phyloP scores from a whole-genome alignment of 2,113 vertebrate genomes.

The Takifugu bimaculatus region DNA sequence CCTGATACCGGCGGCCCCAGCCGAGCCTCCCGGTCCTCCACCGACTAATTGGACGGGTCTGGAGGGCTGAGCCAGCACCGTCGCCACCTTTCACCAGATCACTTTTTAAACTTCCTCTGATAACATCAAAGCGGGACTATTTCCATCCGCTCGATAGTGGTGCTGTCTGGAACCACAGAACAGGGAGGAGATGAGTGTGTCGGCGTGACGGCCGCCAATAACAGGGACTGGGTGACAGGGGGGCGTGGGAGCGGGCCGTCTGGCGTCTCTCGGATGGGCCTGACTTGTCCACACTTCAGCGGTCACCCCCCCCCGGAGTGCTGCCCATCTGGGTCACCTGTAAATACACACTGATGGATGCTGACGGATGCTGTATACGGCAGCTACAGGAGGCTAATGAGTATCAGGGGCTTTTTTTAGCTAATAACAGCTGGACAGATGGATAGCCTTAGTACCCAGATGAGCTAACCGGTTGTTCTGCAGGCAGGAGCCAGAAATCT shows the following conservation, averaged over 20 bases:
- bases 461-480: too few species aligned
- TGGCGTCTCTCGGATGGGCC: conserved; percentile 63
- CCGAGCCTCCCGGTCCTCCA: conserved; percentile 20
- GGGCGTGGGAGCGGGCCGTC: conserved; percentile 33
- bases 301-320: conserved; percentile 41
- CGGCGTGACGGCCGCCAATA: conserved; percentile 46
- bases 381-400: conserved; percentile 1
- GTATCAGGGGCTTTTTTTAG: too few species aligned
- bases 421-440: background rate
- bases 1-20: conserved; percentile 33
- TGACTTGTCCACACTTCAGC: conserved; percentile 53
- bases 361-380: conserved; percentile 3
- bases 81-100: conserved; percentile 38
- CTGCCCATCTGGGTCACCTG: conserved; percentile 34
- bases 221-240: conserved; percentile 47
- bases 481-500: too few species aligned
- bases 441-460: too few species aligned
- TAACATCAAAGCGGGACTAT: conserved; percentile 69
- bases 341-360: conserved; percentile 26
- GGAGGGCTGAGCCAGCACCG: conserved; percentile 25
- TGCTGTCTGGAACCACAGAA: conserved; percentile 20
- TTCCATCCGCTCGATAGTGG: conserved; percentile 60
- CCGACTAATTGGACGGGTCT: conserved; percentile 44
- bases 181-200: conserved; percentile 52
- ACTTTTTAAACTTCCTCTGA: conserved; percentile 37